Base-by-base conservation (phyloP, 2,888 invertebrate genomes). In the Eremobia ochroleuca region DNA sequence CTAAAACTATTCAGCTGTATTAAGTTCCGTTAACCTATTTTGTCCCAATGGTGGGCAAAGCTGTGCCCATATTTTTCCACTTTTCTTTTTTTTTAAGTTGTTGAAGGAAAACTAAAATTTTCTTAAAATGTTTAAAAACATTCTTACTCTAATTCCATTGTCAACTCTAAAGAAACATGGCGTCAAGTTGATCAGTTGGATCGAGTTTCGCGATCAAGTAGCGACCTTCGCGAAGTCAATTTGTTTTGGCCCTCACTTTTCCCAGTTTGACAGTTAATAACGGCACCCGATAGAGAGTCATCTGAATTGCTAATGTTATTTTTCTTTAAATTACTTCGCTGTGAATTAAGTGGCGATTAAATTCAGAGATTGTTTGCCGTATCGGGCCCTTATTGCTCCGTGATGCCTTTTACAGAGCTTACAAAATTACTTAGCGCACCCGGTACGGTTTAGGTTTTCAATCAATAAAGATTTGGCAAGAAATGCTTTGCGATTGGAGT, bases 261-360 rank as follows among this genome's bases (percentile, higher is more conserved):
- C 92, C 92, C 93, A 93, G 93, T 94, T 94, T 95, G 96, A 95
- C 95, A 95, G 94, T 94, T 96, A 96, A 96, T 96, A 96, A 96
- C 94, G 92, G 90, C 75, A 90, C 88, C 90, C 93, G 93, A 94
- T 94, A 93, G 94, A 92, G 90, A 89, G 90, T 92, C 93, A 96
- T 96, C 93, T 96, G 96, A 96, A 95, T 96, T 96, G 96, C 96
- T 96, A 96, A 96, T 96, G 95, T 95, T 96, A 96, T 96, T 96
- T 96, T 96, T 96, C 95, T 96, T 95, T 94, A 96, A 96, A 96
- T 96, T 95, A 96, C 96, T 94, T 94, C 90, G 92, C 91, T 90
- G 87, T 87, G 92, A 94, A 95, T 95, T 95, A 95, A 94, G 91
- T 89, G 91, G 92, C 94, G 93, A 94, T 96, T 94, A 95, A 95